These are phyloP conservation scores for Himantopus leucocephalus DNA, from an alignment of 2,113 vertebrate species.

Conservation along the genomic window DNA sequence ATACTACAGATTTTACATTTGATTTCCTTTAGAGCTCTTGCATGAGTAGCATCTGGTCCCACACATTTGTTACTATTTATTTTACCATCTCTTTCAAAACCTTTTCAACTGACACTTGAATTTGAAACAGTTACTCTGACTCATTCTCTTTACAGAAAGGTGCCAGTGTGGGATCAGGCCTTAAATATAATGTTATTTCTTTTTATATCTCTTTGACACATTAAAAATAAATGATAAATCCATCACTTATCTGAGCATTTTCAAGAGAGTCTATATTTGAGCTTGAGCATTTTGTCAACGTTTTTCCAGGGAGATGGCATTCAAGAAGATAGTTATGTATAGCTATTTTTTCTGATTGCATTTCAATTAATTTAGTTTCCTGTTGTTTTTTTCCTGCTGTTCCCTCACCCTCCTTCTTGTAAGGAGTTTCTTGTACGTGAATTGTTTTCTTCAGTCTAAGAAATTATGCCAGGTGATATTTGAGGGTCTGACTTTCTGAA, in stretches of 20 bases:
- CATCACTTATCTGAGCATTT: not conserved
- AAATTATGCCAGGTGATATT: not conserved
- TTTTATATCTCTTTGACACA: slow-evolving; percentile 39
- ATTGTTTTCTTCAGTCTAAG: not conserved
- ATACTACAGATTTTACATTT: not conserved
- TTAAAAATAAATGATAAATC: slow-evolving; percentile 37
- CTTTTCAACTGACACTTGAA: slow-evolving; percentile 30
- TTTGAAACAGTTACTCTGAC: slow-evolving; percentile 40
- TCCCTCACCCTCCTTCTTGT: not conserved
- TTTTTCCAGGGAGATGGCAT: not conserved
- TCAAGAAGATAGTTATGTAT: not conserved
- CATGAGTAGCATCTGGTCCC: slow-evolving; percentile 31
- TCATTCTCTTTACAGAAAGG: slow-evolving; percentile 1
- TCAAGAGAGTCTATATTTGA: slow-evolving; percentile 6
- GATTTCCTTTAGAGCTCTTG: not conserved
- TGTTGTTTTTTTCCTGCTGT: accelerated
- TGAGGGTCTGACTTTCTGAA: not conserved
- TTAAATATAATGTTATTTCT: slow-evolving; percentile 13
- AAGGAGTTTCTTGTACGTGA: not conserved
- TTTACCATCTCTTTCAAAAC: slow-evolving; percentile 40
- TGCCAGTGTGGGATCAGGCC: slow-evolving; percentile 17
- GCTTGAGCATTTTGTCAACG: not conserved
- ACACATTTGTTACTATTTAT: slow-evolving; percentile 57
- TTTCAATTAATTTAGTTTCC: not conserved
- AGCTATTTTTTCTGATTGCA: not conserved